phyloP scores from a whole-genome alignment of 2,888 invertebrate genomes.

The Cosmia pyralina region DNA sequence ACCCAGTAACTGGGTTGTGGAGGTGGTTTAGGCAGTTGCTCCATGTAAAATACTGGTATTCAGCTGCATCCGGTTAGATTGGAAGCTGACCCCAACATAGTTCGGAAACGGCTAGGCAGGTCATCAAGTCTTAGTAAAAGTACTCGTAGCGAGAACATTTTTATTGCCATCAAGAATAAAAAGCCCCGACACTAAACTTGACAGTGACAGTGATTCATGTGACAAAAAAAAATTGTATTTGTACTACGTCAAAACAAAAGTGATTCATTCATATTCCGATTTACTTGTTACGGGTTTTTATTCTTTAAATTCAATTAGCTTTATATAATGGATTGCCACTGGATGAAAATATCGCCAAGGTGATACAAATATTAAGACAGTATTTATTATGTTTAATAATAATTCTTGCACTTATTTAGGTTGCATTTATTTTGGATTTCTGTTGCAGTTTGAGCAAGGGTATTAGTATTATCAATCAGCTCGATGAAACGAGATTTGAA shows the following conservation, averaged over 20 bases:
- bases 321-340: constrained; percentile 74
- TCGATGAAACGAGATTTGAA: constrained; percentile 84
- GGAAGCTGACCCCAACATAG: too few species aligned
- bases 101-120: too few species aligned
- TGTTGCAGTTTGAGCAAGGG: constrained; percentile 82
- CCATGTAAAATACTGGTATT: too few species aligned
- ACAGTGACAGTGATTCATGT: background rate
- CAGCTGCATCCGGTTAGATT: too few species aligned
- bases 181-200: background rate
- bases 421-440: constrained; percentile 10
- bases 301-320: background rate
- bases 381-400: background rate
- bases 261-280: background rate
- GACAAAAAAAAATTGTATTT: background rate
- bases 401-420: background rate
- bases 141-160: too few species aligned
- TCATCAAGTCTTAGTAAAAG: too few species aligned
- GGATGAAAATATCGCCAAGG: constrained; percentile 81
- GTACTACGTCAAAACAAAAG: background rate
- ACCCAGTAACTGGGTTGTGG: too few species aligned
- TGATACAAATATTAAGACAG: constrained; percentile 49
- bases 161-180: too few species aligned
- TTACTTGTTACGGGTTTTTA: background rate
- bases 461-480: constrained; percentile 76
- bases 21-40: too few species aligned